phyloP scores from a whole-genome alignment of 2,797 vertebrate genomes.

The Heliangelus exortis region DNA sequence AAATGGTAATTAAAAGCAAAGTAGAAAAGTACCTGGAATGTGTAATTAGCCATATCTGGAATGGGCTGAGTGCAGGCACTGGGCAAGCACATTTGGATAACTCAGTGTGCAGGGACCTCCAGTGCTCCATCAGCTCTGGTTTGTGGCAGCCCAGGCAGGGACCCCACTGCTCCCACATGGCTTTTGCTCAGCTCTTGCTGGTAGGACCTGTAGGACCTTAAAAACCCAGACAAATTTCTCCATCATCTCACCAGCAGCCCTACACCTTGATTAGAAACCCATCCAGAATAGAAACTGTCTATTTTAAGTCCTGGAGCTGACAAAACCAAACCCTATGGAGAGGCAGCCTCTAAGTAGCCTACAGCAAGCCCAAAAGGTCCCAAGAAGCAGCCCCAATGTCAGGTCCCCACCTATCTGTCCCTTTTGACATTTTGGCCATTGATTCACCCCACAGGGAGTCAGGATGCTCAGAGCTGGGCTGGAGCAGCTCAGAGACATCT shows the following conservation, averaged over 20 bases:
- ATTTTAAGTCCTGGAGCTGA: background rate
- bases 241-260: background rate
- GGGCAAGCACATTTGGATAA: background rate
- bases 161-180: accelerated
- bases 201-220: accelerated
- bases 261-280: background rate
- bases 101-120: accelerated
- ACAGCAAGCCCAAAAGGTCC: background rate
- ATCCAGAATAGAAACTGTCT: background rate
- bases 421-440: background rate
- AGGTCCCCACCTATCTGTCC: background rate
- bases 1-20: conserved; percentile 6
- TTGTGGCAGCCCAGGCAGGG: accelerated
- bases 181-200: background rate
- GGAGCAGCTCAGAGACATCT: background rate
- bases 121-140: background rate
- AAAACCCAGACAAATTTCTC: no score
- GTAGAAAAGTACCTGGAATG: background rate
- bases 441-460: background rate
- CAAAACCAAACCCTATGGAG: background rate
- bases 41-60: background rate
- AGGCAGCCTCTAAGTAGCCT: background rate
- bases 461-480: background rate
- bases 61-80: background rate
- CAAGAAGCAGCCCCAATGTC: background rate